Percentiles rank a stretch among this genome's conserved stretches.
Conservation (phyloP, 2,888 invertebrate genomes). For the Temnothorax rugatulus region DNA sequence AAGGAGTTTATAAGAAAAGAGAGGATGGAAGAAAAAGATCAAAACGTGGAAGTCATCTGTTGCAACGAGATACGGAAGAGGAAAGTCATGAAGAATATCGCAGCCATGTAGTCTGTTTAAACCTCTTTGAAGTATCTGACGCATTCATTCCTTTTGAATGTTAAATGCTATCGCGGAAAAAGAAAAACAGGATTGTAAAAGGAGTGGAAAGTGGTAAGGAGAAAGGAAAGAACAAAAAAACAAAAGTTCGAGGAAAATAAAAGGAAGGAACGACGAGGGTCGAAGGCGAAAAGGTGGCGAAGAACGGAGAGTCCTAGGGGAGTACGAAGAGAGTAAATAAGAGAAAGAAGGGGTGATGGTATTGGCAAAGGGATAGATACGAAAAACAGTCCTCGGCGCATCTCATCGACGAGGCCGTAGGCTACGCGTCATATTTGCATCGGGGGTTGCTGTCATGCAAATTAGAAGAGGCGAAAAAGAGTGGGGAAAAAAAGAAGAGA, state of each 20-base stretch:
- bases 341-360: neutral
- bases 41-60: neutral
- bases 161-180: conserved; percentile 58
- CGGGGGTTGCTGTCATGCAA: neutral
- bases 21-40: neutral
- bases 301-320: neutral
- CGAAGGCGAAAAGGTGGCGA: neutral
- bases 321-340: neutral
- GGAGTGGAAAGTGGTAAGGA: neutral
- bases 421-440: conserved; percentile 47
- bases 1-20: neutral
- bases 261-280: neutral
- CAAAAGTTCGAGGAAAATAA: neutral
- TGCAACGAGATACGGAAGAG: conserved; percentile 22
- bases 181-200: neutral
- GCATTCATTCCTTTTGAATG: conserved; percentile 60
- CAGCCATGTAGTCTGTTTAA: conserved; percentile 10
- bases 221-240: neutral
- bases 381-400: conserved; percentile 10
- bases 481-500: conserved; percentile 39
- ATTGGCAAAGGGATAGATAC: neutral
- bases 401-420: conserved; percentile 16
- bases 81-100: conserved; percentile 55
- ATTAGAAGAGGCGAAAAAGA: neutral
- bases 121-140: conserved; percentile 46